Evolutionary conservation across 2,888 invertebrate species (phyloP).

Genomic region (Tinea semifulvella): DNA sequence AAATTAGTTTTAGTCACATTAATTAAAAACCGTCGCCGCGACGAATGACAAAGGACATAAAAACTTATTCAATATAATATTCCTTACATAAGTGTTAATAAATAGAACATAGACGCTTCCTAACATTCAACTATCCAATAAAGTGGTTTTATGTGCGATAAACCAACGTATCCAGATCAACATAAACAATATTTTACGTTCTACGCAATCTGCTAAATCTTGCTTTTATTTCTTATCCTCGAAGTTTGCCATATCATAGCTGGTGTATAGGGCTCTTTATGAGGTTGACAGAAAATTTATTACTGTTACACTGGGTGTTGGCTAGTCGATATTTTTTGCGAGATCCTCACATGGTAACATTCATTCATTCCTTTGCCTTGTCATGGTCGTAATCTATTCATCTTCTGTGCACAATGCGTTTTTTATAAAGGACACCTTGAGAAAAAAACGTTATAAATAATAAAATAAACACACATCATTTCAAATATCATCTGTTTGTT

Average conservation of each 20-base stretch:
- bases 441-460: neutral
- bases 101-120: neutral
- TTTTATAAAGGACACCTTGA: slow-evolving; percentile 1
- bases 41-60: neutral
- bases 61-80: neutral
- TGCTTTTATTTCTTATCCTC: slow-evolving; percentile 41
- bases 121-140: slow-evolving; percentile 11
- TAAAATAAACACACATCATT: too few relatives aligned
- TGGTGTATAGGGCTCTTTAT: slow-evolving; percentile 30
- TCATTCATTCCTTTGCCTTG: slow-evolving; percentile 22
- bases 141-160: slow-evolving; percentile 54
- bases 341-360: slow-evolving; percentile 24
- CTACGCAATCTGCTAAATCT: slow-evolving; percentile 53
- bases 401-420: slow-evolving; percentile 17
- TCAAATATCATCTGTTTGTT: too few relatives aligned
- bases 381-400: slow-evolving; percentile 23
- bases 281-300: slow-evolving; percentile 43
- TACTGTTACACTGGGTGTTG: slow-evolving; percentile 28
- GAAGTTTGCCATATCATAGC: slow-evolving; percentile 21
- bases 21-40: neutral
- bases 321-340: slow-evolving; percentile 36
- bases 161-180: slow-evolving; percentile 50
- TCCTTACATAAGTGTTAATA: neutral
- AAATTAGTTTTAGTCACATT: neutral
- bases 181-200: slow-evolving; percentile 61